Evolutionary conservation across 2,113 vertebrate genomes (phyloP).

Genomic region (Rattus norvegicus): GRCr8 NC_086021.1:171108001-171108500

Average conservation of each 20-base stretch:
- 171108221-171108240: neutral
- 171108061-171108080: neutral
- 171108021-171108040: neutral
- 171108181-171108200: neutral
- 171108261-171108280: slow-evolving; percentile 38
- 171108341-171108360: neutral
- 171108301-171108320: neutral
- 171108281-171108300: neutral
- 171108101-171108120: neutral
- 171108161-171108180: neutral
- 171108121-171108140: neutral
- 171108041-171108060: neutral
- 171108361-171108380: neutral
- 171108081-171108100: neutral
- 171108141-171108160: neutral
- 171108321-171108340: neutral
- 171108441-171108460: neutral
- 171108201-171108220: neutral
- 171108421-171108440: neutral
- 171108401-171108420: neutral
- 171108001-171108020: neutral
- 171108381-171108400: neutral
- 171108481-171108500: neutral
- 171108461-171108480: neutral
- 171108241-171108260: slow-evolving; percentile 38